Evolutionary conservation across 2,888 invertebrate species (phyloP).

Genomic region (Scrobipalpa atriplicella): DNA sequence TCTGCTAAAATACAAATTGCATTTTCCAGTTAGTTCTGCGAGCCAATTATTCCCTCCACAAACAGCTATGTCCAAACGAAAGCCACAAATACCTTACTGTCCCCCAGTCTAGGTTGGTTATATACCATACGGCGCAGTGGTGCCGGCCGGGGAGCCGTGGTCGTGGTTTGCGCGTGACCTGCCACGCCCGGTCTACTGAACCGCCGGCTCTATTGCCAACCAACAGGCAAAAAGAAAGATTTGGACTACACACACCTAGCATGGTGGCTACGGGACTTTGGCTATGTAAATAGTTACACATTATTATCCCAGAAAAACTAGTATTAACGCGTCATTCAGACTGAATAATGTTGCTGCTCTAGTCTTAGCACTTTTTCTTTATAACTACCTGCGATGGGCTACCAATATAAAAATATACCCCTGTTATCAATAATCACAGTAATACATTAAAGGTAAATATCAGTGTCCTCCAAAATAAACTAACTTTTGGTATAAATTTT

Average conservation of each 20-base stretch:
- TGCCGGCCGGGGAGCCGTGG: conserved; percentile 18
- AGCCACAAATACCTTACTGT: background rate
- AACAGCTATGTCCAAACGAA: background rate
- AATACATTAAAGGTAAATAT: no score
- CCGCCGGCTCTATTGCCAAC: conserved; percentile 46
- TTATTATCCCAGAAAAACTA: no score
- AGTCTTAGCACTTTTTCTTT: no score
- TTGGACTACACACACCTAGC: background rate
- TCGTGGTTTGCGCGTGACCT: conserved; percentile 53
- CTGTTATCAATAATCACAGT: no score
- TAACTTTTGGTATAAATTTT: no score
- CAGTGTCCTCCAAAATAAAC: no score
- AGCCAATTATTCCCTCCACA: background rate
- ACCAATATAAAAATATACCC: no score
- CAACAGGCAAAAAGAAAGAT: background rate
- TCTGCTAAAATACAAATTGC: no score
- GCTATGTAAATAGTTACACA: no score
- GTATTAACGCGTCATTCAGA: no score
- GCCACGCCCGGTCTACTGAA: conserved; percentile 58
- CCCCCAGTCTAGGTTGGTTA: background rate
- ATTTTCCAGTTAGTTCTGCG: background rate
- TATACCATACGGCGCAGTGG: background rate
- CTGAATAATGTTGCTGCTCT: no score
- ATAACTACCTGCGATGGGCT: no score
- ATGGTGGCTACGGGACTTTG: background rate